Base-by-base conservation (phyloP, 2,888 invertebrate species). In the Hirtodrosophila trivittata region DNA sequence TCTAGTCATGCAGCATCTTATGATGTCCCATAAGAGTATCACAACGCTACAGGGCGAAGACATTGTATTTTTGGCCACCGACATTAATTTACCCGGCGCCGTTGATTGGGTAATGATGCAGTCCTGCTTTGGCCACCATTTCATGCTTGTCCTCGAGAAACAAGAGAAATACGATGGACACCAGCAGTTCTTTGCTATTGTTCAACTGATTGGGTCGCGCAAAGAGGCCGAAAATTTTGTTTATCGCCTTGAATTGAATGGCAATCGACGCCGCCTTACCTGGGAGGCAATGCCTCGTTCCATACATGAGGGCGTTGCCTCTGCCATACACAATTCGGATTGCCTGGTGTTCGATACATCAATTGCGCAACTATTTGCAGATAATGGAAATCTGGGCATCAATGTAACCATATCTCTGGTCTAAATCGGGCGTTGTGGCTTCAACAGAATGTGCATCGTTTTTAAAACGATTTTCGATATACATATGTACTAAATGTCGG, bases 51-150 rank as follows among this genome's bases (percentile, higher is more conserved):
- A 99, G 93, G 98, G 97, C 47, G 99, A 99, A 92, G 99, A 99
- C 90, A 99, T 99, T 84, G 99, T 99, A 47, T 99, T 99, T 91
- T 92, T 99, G 82, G 99, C 99, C 1, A 99, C 99, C 32, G 99
- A 99, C 91, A 99, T 99, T 66, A 99, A 99, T 92, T 93, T 99
- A 74, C 99, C 99, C 5, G 99, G 99, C 59, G 99, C 98, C 26
- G 98, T 99, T 7, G 98, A 99, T 91, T 99, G 98, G 98, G 97
- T 97, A 2, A 99, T 99, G 99, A 99, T 99, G 99, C 99, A 99
- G 92, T 98, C 98, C 21, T 99, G 99, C 91, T 99, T 99, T 91
- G 98, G 97, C 55, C 98, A 98, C 89, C 97, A 99, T 91, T 99
- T 99, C 89, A 99, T 99, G 99, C 93, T 99, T 75, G 99, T 99